Evolutionary conservation across 2,113 vertebrate species (phyloP).

Genomic region (Phyllostomus hastatus): DNA sequence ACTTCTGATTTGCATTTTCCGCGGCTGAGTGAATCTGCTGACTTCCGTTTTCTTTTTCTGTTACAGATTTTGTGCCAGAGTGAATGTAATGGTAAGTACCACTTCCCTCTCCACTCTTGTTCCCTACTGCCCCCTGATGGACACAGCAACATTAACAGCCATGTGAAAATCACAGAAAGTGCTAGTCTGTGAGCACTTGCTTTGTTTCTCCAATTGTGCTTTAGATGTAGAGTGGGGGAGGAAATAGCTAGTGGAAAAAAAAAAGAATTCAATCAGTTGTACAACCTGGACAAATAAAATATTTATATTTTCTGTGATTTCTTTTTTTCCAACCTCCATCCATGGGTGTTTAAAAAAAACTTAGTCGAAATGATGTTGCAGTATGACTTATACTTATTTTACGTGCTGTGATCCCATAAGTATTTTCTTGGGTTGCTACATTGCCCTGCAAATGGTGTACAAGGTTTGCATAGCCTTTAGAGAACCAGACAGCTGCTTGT

Average conservation of each 20-base stretch:
- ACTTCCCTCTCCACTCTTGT: neutral
- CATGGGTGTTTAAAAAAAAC: neutral
- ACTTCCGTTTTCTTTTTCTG: conserved; percentile 70
- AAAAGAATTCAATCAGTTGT: neutral
- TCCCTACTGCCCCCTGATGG: conserved; percentile 21
- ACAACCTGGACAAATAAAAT: neutral
- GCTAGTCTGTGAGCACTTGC: neutral
- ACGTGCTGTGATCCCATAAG: neutral
- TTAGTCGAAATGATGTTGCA: neutral
- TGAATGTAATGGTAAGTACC: conserved; percentile 77
- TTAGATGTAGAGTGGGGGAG: neutral
- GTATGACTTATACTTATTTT: neutral
- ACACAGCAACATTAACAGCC: neutral
- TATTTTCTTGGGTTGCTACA: neutral
- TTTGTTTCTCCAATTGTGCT: neutral
- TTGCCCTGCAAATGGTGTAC: neutral
- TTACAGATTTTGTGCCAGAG: conserved; percentile 75
- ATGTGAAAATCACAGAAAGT: neutral
- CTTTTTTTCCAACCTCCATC: neutral
- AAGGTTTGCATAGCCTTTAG: neutral
- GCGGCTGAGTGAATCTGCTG: conserved; percentile 48
- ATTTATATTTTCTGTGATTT: neutral
- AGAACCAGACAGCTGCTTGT: neutral
- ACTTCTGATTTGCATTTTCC: conserved; percentile 57
- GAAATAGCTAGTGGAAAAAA: neutral